Base-by-base conservation (phyloP, 1,140 invertebrate species). In the Rhagoletis zephyria region DNA sequence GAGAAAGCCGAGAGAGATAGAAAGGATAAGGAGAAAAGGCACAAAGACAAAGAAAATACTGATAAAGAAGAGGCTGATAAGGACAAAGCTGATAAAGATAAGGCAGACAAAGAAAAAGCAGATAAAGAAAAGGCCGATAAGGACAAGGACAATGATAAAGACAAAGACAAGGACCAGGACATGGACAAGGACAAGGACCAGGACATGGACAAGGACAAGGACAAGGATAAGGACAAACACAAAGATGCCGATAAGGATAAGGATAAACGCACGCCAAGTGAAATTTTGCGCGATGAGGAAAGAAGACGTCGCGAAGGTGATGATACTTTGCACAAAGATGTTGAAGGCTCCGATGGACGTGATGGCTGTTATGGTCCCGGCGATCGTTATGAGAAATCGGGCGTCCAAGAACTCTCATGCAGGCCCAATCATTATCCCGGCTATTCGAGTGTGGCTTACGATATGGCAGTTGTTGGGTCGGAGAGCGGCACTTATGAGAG, bases 401-500 rank as follows among this genome's bases (percentile, higher is more conserved):
- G 16, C 48, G 60, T 51, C 40, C 64, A 5, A 0, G n/a, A 5
- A 59, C 86, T 87, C 64, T 67, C 45, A 14, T 87, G 64, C n/a
- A 88, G 87, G 19, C 87, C 88, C 2, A 87, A 85, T 60, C n/a
- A 60, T 6, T 91, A 90, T 87, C 91, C 91, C 1, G 88, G 89
- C 12, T 92, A 90, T 85, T 89, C n/a, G 19, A 85, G 88, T 6
- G 40, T 67, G 48, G 90, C 91, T 0, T 85, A 91, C 10, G 65
- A 87, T n/a, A 16, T 92, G 88, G 90, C 91, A 2, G 88, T 92
- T 14, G 89, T 85, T 4, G 91, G 92, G 2, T 93, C 92, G 1
- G 91, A 93, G 88, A 91, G 89, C 85, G 92, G 92, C 9, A 91
- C 90, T 88, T 93, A 93, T 87, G 90, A 92, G n/a, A 93, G 92